Percentiles rank a stretch among this genome's conserved stretches.
Conservation (phyloP, 2,113 vertebrate species). For the Neolamprologus toae region DNA sequence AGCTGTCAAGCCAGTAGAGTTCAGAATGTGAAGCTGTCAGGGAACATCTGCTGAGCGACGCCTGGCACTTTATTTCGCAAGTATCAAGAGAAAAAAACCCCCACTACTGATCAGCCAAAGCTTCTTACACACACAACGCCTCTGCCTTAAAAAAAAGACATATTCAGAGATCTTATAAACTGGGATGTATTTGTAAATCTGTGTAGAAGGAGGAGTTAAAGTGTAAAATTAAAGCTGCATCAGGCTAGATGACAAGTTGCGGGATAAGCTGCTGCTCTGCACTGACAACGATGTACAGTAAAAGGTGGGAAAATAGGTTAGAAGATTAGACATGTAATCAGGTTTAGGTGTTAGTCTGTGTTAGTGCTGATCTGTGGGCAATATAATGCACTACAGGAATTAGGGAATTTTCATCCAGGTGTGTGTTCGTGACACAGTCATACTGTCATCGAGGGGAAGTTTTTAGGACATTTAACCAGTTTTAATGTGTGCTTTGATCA, state of each 20-base stretch:
- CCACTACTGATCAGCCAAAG: constrained; percentile 1
- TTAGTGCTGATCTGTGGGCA: not conserved
- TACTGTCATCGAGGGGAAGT: not conserved
- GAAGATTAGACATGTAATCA: constrained; percentile 36
- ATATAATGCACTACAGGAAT: not conserved
- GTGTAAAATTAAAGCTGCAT: constrained; percentile 3
- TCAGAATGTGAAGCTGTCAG: constrained; percentile 39
- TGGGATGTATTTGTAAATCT: constrained; percentile 17
- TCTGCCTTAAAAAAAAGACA: not conserved
- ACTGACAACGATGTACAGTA: not conserved
- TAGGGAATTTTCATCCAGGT: not conserved
- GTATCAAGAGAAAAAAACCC: not conserved
- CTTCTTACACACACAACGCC: constrained; percentile 1
- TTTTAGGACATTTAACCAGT: constrained; percentile 2
- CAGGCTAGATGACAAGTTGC: not conserved
- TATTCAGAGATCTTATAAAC: constrained; percentile 6
- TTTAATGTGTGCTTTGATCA: not conserved
- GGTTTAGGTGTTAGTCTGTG: not conserved
- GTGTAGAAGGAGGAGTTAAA: not conserved
- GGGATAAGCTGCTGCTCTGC: not conserved
- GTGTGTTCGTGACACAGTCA: not conserved
- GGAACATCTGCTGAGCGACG: constrained; percentile 57
- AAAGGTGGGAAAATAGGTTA: not conserved
- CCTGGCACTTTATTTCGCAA: constrained; percentile 32
- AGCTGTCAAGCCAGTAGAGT: constrained; percentile 57